Evolutionary conservation across 1,140 invertebrate species (phyloP).

Genomic region (Diabrotica virgifera): DNA sequence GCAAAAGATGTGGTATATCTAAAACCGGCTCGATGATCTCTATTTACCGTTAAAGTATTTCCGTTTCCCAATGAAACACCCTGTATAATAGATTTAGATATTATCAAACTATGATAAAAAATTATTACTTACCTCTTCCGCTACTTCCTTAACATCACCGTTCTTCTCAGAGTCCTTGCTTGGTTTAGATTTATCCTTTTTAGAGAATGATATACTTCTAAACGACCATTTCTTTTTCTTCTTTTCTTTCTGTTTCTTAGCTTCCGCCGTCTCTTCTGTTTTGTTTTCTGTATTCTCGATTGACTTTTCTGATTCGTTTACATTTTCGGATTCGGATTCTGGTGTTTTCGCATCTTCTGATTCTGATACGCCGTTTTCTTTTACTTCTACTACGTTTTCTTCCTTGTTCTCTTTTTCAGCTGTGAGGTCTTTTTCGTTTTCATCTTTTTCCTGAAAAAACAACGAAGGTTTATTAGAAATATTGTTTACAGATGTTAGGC

Average conservation of each 20-base stretch:
- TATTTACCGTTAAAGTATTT: no score
- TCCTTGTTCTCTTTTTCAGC: constrained; percentile 65
- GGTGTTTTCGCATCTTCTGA: constrained; percentile 50
- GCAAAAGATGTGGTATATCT: no score
- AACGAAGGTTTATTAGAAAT: not conserved
- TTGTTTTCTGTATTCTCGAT: constrained; percentile 53
- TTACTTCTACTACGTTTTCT: constrained; percentile 57
- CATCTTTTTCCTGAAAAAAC: constrained; percentile 60
- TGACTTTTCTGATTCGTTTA: constrained; percentile 56
- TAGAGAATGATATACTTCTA: constrained; percentile 78
- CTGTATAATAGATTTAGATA: no score
- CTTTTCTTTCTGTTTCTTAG: constrained; percentile 72
- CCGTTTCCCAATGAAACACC: no score
- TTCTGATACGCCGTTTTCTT: constrained; percentile 41
- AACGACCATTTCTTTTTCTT: constrained; percentile 86
- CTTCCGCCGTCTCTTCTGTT: constrained; percentile 62
- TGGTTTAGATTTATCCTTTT: constrained; percentile 80
- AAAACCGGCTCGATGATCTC: no score
- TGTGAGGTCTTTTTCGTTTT: constrained; percentile 60
- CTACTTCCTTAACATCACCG: constrained; percentile 45
- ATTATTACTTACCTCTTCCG: constrained; percentile 43
- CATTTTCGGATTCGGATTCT: constrained; percentile 52
- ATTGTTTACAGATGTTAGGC: no score
- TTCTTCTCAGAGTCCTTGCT: constrained; percentile 58
- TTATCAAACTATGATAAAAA: no score